Percentiles rank a stretch among this genome's conserved stretches.
These are phyloP conservation scores for Drosophila parthenogenetica DNA, from an alignment of 2,888 invertebrate species.

Conservation along the genomic window DNA sequence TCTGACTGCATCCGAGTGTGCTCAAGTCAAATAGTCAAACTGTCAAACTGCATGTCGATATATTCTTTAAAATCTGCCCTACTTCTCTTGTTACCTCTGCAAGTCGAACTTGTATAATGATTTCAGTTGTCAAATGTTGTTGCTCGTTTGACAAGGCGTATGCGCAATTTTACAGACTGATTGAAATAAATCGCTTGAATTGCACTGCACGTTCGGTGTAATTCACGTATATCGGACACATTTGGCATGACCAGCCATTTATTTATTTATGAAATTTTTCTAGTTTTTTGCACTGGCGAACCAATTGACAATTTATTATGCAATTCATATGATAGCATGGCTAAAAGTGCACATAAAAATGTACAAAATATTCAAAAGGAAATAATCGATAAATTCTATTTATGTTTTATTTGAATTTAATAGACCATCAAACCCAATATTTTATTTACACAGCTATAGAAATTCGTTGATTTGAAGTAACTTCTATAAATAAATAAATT, in stretches of 20 bases:
- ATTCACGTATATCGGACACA: constrained; percentile 37
- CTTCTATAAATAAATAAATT: too few species aligned
- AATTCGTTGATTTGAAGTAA: neutral
- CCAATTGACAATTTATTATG: constrained; percentile 59
- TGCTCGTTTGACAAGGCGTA: constrained; percentile 59
- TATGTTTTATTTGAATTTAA: constrained; percentile 6
- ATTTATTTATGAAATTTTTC: constrained; percentile 70
- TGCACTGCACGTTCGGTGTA: constrained; percentile 2
- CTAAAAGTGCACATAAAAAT: constrained; percentile 14
- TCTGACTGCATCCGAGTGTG: constrained; percentile 56
- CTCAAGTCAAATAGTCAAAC: constrained; percentile 80
- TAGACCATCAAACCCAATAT: neutral
- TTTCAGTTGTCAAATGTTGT: constrained; percentile 66
- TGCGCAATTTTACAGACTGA: constrained; percentile 67
- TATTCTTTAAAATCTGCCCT: constrained; percentile 63
- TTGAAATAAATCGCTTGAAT: constrained; percentile 69
- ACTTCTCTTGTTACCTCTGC: neutral
- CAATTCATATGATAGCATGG: constrained; percentile 6
- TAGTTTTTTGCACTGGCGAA: constrained; percentile 44
- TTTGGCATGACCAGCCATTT: constrained; percentile 57
- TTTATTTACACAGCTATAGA: neutral
- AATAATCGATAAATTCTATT: constrained; percentile 10
- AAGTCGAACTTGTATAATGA: constrained; percentile 62
- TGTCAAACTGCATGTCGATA: constrained; percentile 74
- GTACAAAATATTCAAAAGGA: constrained; percentile 7